A percentile compares a stretch with the other conserved stretches of the same genome.
These are phyloP conservation scores for Drosophila funebris DNA, from an alignment of 1,140 invertebrate genomes.

Conservation along the genomic window DNA sequence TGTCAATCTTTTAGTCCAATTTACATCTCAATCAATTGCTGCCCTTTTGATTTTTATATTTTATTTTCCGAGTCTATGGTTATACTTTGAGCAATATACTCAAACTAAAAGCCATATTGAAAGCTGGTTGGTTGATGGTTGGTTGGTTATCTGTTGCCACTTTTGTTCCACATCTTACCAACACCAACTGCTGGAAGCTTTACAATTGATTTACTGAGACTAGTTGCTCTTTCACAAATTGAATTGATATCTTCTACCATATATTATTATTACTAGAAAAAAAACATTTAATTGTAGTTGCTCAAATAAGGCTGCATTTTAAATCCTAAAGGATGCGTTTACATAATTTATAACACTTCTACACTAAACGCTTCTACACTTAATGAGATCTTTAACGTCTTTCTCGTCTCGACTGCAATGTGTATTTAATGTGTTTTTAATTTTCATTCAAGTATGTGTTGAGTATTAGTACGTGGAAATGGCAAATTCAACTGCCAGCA, in stretches of 20 bases:
- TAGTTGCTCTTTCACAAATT: too few species aligned
- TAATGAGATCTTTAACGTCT: background rate
- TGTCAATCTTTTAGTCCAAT: too few species aligned
- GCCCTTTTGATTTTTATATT: too few species aligned
- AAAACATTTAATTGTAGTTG: too few species aligned
- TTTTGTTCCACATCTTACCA: slow-evolving; percentile 1
- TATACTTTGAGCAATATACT: background rate
- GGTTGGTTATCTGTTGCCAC: background rate
- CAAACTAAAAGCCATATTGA: slow-evolving; percentile 8
- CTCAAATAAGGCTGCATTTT: too few species aligned
- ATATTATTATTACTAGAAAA: too few species aligned
- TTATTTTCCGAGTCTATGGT: too few species aligned
- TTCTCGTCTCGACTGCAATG: background rate
- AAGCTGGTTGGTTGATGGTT: slow-evolving; percentile 12
- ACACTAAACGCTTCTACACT: background rate
- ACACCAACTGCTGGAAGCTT: slow-evolving; percentile 9
- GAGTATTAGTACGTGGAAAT: background rate
- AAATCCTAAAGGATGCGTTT: too few species aligned
- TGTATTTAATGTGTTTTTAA: slow-evolving; percentile 3
- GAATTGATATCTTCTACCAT: too few species aligned
- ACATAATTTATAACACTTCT: too few species aligned
- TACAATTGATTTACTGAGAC: slow-evolving; percentile 20
- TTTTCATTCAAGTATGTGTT: background rate
- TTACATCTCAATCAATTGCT: too few species aligned
- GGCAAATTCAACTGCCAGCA: background rate